Conservation (phyloP, 2,113 vertebrate genomes). For the Camelus bactrianus region DNA sequence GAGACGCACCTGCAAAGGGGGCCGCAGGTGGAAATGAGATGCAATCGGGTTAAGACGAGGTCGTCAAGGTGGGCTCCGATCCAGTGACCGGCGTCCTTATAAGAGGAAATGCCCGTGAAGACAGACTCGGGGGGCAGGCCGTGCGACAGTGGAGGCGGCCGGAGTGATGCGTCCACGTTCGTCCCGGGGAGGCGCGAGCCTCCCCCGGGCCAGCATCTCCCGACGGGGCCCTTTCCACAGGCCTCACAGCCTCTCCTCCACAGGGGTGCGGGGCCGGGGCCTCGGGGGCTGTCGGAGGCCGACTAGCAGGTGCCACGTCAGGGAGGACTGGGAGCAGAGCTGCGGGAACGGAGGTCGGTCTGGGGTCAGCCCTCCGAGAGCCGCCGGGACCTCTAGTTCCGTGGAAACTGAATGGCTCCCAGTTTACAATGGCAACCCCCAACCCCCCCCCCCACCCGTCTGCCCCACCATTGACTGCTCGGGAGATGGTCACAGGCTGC, state of each 20-base stretch:
- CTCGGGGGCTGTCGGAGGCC: neutral
- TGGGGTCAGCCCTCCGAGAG: neutral
- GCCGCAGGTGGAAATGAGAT: too few species aligned
- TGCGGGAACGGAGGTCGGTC: accelerated
- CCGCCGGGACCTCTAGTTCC: accelerated
- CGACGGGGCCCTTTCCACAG: neutral
- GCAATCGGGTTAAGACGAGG: accelerated
- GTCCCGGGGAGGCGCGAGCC: accelerated
- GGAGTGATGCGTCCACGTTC: neutral
- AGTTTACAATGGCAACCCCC: too few species aligned
- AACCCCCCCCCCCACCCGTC: accelerated
- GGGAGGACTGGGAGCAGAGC: neutral
- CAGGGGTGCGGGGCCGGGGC: neutral
- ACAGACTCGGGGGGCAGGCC: neutral
- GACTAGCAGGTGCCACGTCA: accelerated
- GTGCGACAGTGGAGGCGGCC: accelerated
- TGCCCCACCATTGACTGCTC: neutral
- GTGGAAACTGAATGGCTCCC: accelerated
- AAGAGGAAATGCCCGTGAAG: accelerated
- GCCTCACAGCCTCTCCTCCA: neutral
- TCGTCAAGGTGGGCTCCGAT: accelerated
- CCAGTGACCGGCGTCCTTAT: neutral
- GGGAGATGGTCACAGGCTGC: accelerated
- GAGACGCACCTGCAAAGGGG: too few species aligned
- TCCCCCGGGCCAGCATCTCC: neutral